Percentiles rank a stretch among this genome's conserved stretches.
These are phyloP conservation scores for Astyanax mexicanus DNA, from an alignment of 2,797 vertebrate genomes.

Conservation along the genomic window DNA sequence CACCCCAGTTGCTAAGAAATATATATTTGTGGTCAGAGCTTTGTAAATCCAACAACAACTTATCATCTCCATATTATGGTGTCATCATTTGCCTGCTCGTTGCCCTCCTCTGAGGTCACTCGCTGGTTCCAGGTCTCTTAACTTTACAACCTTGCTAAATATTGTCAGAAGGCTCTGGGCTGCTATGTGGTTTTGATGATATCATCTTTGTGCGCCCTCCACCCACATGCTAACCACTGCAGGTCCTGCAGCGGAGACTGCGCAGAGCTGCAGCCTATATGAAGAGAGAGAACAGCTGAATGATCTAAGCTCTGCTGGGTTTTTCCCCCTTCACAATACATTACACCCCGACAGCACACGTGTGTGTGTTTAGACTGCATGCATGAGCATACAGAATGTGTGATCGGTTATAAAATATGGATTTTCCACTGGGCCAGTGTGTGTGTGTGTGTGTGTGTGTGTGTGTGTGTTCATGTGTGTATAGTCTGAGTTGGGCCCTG, in stretches of 20 bases:
- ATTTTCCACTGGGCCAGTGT: background rate
- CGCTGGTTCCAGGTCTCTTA: slow-evolving; percentile 28
- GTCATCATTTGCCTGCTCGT: slow-evolving; percentile 11
- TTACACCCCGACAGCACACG: slow-evolving; percentile 36
- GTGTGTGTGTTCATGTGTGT: background rate
- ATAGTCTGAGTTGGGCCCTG: background rate
- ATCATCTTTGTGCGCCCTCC: slow-evolving; percentile 45
- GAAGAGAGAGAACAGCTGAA: slow-evolving; percentile 23
- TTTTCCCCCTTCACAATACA: slow-evolving; percentile 50
- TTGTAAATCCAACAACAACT: too few relatives aligned
- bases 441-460: background rate
- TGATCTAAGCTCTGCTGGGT: slow-evolving; percentile 49
- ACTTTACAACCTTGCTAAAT: slow-evolving; percentile 38
- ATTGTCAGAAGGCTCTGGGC: slow-evolving; percentile 31
- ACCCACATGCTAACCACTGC: slow-evolving; percentile 49
- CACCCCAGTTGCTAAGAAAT: background rate
- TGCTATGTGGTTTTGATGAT: slow-evolving; percentile 50
- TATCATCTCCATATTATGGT: slow-evolving; percentile 13
- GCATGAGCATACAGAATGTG: slow-evolving; percentile 13
- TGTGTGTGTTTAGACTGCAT: slow-evolving; percentile 27
- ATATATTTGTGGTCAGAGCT: too few relatives aligned
- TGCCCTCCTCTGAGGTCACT: slow-evolving; percentile 29
- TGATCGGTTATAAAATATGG: slow-evolving; percentile 6
- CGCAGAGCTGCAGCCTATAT: background rate
- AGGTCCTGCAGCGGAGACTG: slow-evolving; percentile 1